Evolutionary conservation across 2,888 invertebrate genomes (phyloP).

Genomic region (Leptinotarsa tumamoca): DNA sequence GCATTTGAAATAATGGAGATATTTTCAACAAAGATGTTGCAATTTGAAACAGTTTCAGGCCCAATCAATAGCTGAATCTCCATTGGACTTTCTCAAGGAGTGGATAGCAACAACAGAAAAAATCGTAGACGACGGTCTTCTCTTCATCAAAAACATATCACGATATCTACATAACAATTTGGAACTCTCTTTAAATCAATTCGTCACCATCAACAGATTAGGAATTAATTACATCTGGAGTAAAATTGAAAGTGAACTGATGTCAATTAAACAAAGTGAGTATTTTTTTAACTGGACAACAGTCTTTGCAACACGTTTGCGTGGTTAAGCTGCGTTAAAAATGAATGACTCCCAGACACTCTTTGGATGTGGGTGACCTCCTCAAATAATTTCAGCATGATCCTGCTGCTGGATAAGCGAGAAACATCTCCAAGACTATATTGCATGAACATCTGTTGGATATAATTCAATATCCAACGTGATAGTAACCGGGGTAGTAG

Average conservation of each 20-base stretch:
- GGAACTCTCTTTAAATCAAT: neutral
- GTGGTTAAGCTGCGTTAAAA: no score
- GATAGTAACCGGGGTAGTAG: no score
- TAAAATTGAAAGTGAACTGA: neutral
- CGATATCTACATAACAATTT: neutral
- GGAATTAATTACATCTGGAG: neutral
- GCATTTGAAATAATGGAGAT: no score
- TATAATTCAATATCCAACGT: no score
- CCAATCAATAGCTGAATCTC: neutral
- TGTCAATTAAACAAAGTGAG: neutral
- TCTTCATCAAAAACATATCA: neutral
- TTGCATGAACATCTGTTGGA: no score
- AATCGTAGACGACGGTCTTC: neutral
- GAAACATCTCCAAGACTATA: no score
- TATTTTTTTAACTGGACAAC: neutral
- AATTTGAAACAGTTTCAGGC: neutral
- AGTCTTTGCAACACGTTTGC: no score
- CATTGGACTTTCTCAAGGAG: neutral
- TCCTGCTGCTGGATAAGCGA: no score
- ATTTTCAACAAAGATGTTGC: no score
- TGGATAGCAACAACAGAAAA: neutral
- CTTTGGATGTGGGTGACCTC: no score
- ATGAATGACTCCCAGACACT: no score
- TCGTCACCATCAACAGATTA: neutral
- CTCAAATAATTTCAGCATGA: no score